These are phyloP conservation scores for Parelbella ahira DNA, from an alignment of 2,888 invertebrate species.

Conservation along the genomic window DNA sequence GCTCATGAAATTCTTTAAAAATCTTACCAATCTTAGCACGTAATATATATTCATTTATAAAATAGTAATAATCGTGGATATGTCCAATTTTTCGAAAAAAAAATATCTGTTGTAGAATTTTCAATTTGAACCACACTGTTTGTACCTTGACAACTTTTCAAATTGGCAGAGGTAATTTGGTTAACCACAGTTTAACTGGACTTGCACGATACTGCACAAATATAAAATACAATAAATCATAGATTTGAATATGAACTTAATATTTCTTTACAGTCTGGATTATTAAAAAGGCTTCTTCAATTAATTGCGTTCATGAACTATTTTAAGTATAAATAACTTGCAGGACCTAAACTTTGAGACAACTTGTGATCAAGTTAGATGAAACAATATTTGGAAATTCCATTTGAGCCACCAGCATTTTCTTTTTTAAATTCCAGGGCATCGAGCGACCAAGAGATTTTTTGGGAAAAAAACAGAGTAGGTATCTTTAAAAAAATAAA, in stretches of 20 bases:
- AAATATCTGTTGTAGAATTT: slow-evolving; percentile 30
- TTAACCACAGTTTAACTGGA: slow-evolving; percentile 23
- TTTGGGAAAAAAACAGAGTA: no score
- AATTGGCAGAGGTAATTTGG: slow-evolving; percentile 22
- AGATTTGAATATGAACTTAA: no score
- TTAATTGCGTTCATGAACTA: no score
- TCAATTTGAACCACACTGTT: slow-evolving; percentile 28
- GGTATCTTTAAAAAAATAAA: slow-evolving; percentile 36
- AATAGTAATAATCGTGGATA: slow-evolving; percentile 27
- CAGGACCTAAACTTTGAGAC: no score
- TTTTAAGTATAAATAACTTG: no score
- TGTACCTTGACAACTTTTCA: slow-evolving; percentile 19
- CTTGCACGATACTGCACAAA: not conserved
- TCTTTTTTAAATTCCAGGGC: not conserved
- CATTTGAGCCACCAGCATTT: slow-evolving; percentile 1
- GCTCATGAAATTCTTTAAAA: slow-evolving; percentile 31
- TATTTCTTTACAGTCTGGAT: no score
- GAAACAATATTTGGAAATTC: no score
- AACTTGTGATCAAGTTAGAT: no score
- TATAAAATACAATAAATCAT: no score
- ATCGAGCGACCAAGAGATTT: slow-evolving; percentile 1
- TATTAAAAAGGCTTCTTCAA: no score
- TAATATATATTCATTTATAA: slow-evolving; percentile 27
- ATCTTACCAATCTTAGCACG: slow-evolving; percentile 24
- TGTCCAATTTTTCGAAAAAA: slow-evolving; percentile 23